These are phyloP conservation scores for Amiota communis DNA, from an alignment of 2,888 invertebrate genomes.

Conservation along the genomic window DNA sequence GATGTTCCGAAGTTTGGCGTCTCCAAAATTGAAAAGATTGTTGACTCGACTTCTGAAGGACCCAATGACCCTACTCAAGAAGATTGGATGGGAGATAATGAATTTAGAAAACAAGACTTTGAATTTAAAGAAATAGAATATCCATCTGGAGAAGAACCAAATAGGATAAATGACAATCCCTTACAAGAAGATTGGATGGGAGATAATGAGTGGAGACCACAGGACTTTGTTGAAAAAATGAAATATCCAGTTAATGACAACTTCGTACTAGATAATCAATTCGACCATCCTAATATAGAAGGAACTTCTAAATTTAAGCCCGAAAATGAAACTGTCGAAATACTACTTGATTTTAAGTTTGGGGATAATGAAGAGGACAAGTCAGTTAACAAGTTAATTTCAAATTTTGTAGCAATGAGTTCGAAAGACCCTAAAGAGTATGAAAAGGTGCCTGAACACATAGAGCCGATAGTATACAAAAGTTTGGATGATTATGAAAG, in stretches of 20 bases:
- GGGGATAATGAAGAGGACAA: too few species aligned
- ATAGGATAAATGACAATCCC: neutral
- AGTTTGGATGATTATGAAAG: too few species aligned
- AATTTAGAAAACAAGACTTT: neutral
- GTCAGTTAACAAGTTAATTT: too few species aligned
- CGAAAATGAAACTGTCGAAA: neutral
- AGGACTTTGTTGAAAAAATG: neutral
- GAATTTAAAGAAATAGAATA: neutral
- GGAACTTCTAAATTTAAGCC: neutral
- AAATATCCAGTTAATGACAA: too few species aligned
- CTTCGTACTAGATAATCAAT: neutral
- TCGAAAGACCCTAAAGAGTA: too few species aligned
- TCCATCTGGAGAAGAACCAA: neutral
- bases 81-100: neutral
- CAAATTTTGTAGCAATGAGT: too few species aligned
- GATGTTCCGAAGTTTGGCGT: too few species aligned
- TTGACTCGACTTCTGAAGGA: too few species aligned
- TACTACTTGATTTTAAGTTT: constrained; percentile 1
- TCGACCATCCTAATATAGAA: neutral
- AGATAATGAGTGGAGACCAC: constrained; percentile 20
- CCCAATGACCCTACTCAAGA: neutral
- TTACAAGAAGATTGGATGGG: constrained; percentile 14
- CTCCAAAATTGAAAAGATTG: too few species aligned
- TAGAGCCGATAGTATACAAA: too few species aligned
- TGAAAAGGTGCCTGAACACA: too few species aligned